A percentile compares a stretch with the other conserved stretches of the same genome.
Evolutionary conservation across 2,888 invertebrate genomes (phyloP).

Genomic region (Pristionchus fissidentatus): DNA sequence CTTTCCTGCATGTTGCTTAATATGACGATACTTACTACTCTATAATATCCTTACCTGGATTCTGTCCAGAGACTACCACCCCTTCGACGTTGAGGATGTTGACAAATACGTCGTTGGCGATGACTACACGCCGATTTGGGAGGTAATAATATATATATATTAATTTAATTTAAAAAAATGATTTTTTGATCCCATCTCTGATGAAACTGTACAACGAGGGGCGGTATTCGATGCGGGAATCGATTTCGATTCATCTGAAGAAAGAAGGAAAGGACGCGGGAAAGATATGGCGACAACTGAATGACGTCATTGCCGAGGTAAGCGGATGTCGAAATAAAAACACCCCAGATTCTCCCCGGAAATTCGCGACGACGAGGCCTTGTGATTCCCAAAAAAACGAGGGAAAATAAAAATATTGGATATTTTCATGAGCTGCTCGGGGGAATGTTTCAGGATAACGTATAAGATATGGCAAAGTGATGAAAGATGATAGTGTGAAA

Average conservation of each 20-base stretch:
- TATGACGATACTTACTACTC: not conserved
- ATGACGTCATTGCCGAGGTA: slow-evolving; percentile 84
- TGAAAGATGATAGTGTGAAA: no score
- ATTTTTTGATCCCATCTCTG: slow-evolving; percentile 77
- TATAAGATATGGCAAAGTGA: no score
- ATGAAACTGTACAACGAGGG: slow-evolving; percentile 75
- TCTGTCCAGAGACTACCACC: slow-evolving; percentile 84
- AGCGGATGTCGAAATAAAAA: no score
- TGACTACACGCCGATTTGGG: slow-evolving; percentile 94
- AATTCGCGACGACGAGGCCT: no score
- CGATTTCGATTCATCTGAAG: not conserved
- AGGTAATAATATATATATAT: slow-evolving; percentile 80
- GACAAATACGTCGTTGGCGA: slow-evolving; percentile 95
- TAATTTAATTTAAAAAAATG: not conserved
- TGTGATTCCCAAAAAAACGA: no score
- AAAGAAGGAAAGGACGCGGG: slow-evolving; percentile 82
- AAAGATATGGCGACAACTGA: slow-evolving; percentile 86
- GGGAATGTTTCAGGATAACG: no score
- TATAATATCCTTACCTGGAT: not conserved
- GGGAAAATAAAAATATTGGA: no score
- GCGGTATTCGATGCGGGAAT: slow-evolving; percentile 17
- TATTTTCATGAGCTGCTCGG: no score
- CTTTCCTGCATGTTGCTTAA: no score
- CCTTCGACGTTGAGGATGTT: slow-evolving; percentile 86
- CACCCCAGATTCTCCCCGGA: no score